Evolutionary conservation across 2,797 vertebrate species (phyloP).

Genomic region (Smutsia gigantea): DNA sequence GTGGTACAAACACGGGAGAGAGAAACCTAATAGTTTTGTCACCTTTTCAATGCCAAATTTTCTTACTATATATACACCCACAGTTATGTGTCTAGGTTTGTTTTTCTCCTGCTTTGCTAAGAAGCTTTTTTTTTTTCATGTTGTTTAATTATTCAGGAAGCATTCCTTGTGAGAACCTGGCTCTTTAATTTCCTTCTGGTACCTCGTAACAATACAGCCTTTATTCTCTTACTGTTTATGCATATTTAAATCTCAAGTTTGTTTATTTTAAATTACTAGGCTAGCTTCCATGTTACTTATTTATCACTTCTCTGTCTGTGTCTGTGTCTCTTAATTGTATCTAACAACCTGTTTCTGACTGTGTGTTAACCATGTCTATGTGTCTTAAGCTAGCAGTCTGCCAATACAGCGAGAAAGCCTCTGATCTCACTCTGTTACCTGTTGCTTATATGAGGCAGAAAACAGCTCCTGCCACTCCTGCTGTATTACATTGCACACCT

Average conservation of each 20-base stretch:
- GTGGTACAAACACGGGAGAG: background rate
- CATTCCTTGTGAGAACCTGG: slow-evolving; percentile 18
- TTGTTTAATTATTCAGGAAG: slow-evolving; percentile 43
- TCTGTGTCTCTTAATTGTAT: background rate
- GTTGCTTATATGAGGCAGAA: slow-evolving; percentile 19
- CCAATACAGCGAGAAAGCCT: background rate
- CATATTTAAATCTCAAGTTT: slow-evolving; percentile 20
- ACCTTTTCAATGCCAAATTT: slow-evolving; percentile 43
- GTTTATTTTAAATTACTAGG: background rate
- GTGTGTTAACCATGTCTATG: background rate
- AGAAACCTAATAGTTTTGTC: slow-evolving; percentile 36
- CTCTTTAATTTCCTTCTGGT: slow-evolving; percentile 39
- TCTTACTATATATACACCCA: slow-evolving; percentile 9
- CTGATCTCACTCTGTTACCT: background rate
- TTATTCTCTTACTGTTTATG: slow-evolving; percentile 27
- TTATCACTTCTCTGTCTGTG: background rate
- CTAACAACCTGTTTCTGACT: background rate
- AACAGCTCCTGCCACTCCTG: background rate
- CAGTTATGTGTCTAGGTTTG: slow-evolving; percentile 40
- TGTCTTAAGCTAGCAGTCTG: background rate
- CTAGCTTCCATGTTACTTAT: background rate
- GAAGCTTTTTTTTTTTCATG: background rate
- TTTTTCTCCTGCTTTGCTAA: slow-evolving; percentile 52
- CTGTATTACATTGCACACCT: slow-evolving; percentile 35
- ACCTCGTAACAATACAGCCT: background rate